These are phyloP conservation scores for Sylvilagus bachmani DNA, from an alignment of 2,113 vertebrate species.

Conservation along the genomic window DNA sequence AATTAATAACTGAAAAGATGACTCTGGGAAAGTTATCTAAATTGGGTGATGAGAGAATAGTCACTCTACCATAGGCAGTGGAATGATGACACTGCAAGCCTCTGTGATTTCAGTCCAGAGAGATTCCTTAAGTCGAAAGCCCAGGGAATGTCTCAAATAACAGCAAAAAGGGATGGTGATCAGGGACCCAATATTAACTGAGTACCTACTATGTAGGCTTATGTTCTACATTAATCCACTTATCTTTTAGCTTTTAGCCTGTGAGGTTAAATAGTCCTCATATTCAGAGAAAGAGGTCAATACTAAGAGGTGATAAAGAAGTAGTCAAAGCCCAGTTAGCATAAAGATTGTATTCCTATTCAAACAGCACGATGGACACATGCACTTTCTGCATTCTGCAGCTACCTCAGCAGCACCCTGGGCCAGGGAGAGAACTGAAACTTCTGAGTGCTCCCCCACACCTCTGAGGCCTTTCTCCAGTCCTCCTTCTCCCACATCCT, in stretches of 20 bases:
- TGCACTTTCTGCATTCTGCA: rapidly evolving
- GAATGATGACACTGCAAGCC: neutral
- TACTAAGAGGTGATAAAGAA: neutral
- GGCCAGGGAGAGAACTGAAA: rapidly evolving
- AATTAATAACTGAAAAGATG: neutral
- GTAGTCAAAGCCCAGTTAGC: neutral
- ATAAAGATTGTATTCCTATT: neutral
- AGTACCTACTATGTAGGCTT: neutral
- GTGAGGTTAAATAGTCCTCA: neutral
- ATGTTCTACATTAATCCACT: neutral
- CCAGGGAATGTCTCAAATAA: neutral
- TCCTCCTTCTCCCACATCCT: rapidly evolving
- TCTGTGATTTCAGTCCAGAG: neutral
- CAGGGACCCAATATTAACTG: neutral
- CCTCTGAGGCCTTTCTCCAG: neutral
- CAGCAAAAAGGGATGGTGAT: neutral
- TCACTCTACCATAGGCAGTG: neutral
- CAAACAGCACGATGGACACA: neutral
- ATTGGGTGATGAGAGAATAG: neutral
- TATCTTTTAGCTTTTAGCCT: neutral
- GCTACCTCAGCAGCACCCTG: neutral
- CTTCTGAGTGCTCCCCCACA: rapidly evolving
- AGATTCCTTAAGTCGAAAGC: neutral
- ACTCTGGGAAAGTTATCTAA: neutral
- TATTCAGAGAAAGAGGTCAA: neutral